Evolutionary conservation across 2,113 vertebrate genomes (phyloP), one percentile per base, ranked within the genome.

Genomic region (Opisthocomus hoazin): DNA sequence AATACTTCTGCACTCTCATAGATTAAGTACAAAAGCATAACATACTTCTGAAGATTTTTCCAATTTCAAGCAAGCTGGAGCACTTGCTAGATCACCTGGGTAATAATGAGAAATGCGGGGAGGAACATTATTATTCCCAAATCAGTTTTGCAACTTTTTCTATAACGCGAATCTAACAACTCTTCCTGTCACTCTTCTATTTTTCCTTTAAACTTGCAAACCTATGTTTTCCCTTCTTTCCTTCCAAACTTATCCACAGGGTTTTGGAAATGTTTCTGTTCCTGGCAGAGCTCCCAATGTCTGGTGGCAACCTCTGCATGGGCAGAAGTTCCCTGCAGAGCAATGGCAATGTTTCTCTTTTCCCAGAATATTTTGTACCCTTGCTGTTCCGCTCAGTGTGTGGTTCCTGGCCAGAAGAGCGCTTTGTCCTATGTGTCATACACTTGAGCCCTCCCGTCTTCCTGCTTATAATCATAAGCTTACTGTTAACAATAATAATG

Each of bases 401-500:
- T 0, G 9, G 64, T 95, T 96, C 84, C 94, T 94, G 89, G 63
- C 89, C 92, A 54, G 45, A n/a, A 51, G 22, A 93, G 86, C 24
- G 20, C 70, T 95, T 74, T 95, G 86, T 94, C 89, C 68, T 7
- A 0, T 53, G 78, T 91, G 84, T 91, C 85, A 89, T n/a, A 80
- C 12, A 11, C 57, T 46, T 34, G 43, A 94, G 68, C 86, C 93
- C 76, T 91, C 75, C 57, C 9, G 21, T 48, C 85, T 91, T 93
- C 87, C 95, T 96, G 89, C 91, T 88, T 54, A n/a, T 48, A 45
- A 95, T 71, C 76, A 45, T 37, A 54, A 94, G 87, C 77, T 92
- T 93, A 32, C 83, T 81, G 78, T 43, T 91, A 54, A 87, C 63
- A 84, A 74, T 77, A 58, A 69, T 21, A 78, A 83, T 16, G 58